A percentile compares a stretch with the other conserved stretches of the same genome.
Evolutionary conservation across 2,113 vertebrate genomes (phyloP).

Genomic region (Dolichotis patagonum): DNA sequence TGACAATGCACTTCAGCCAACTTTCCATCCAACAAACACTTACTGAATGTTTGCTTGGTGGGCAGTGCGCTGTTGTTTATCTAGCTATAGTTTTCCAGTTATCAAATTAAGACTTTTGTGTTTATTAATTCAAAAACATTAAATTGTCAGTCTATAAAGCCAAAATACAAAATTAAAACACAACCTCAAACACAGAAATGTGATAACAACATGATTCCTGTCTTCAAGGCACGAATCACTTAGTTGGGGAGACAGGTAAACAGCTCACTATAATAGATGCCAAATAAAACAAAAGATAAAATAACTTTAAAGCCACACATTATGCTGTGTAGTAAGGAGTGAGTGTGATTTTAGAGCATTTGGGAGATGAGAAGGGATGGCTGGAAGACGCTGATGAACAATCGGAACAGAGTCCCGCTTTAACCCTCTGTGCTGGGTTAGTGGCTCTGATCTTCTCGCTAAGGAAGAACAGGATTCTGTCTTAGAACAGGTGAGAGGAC

Average conservation of each 20-base stretch:
- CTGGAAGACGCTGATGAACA: neutral
- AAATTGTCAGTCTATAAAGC: neutral
- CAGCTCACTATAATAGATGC: neutral
- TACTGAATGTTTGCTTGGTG: constrained; percentile 20
- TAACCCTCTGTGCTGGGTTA: neutral
- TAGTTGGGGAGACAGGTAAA: neutral
- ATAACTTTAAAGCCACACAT: neutral
- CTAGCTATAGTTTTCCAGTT: constrained; percentile 43
- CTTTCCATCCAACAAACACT: neutral
- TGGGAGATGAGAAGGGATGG: neutral
- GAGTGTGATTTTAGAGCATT: neutral
- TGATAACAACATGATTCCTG: neutral
- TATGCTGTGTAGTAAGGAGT: neutral
- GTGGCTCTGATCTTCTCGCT: neutral
- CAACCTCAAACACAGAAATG: constrained; percentile 2
- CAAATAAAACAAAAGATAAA: constrained; percentile 11
- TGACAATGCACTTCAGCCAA: constrained; percentile 1
- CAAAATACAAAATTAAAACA: constrained; percentile 13
- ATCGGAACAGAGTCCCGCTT: neutral
- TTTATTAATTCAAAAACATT: constrained; percentile 43
- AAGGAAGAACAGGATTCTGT: neutral
- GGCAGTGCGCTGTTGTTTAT: neutral
- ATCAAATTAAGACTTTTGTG: constrained; percentile 55
- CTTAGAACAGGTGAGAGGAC: neutral
- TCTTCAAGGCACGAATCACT: neutral